phyloP scores from a whole-genome alignment of 2,113 vertebrate species.

The Ellobius talpinus region DNA sequence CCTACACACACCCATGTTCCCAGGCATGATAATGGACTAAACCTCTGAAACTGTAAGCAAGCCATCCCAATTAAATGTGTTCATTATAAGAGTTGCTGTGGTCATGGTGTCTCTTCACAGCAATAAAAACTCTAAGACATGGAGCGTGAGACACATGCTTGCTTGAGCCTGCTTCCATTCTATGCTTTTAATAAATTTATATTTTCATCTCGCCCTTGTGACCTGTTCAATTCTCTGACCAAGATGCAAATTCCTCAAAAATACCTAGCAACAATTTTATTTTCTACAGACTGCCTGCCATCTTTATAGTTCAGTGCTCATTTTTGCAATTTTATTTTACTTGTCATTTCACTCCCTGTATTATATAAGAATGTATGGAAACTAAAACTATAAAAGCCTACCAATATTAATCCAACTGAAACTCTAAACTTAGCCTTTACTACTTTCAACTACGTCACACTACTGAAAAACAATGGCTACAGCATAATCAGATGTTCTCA shows the following conservation, averaged over 20 bases:
- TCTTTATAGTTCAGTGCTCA: constrained; percentile 45
- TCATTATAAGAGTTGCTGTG: background rate
- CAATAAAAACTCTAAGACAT: background rate
- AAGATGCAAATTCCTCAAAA: background rate
- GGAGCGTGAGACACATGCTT: background rate
- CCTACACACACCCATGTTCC: background rate
- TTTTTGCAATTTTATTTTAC: constrained; percentile 25
- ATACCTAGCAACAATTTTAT: background rate
- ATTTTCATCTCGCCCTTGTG: background rate
- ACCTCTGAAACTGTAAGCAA: background rate
- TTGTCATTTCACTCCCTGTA: background rate
- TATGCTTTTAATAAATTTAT: background rate
- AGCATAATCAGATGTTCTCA: background rate
- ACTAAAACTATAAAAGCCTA: constrained; percentile 22
- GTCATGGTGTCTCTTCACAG: background rate
- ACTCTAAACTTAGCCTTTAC: constrained; percentile 6
- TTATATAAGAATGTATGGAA: background rate
- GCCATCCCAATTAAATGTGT: background rate
- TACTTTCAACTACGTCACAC: background rate
- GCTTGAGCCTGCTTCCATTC: background rate
- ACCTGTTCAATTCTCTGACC: background rate
- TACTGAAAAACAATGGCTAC: background rate
- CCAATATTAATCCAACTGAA: constrained; percentile 15
- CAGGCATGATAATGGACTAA: background rate
- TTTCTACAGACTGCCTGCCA: background rate